These are phyloP conservation scores for Epicampocera succincta DNA, from an alignment of 2,888 invertebrate genomes.

Conservation along the genomic window DNA sequence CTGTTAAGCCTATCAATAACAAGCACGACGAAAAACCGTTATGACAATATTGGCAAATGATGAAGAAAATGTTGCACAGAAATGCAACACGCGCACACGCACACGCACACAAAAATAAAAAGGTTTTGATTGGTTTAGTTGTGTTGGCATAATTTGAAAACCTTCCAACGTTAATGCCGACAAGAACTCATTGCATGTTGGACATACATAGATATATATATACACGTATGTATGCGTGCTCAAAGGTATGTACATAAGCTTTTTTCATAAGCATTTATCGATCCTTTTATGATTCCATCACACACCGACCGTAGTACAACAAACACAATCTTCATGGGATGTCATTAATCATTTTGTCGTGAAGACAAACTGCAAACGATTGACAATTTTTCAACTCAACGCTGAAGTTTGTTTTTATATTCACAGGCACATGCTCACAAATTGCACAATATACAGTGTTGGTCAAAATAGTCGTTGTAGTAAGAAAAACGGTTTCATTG, in stretches of 20 bases:
- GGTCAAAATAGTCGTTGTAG: neutral
- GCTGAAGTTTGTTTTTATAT: conserved; percentile 44
- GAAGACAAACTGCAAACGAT: conserved; percentile 71
- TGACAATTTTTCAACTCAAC: conserved; percentile 71
- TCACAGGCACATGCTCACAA: conserved; percentile 14
- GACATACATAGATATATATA: neutral
- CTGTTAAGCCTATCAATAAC: conserved; percentile 54
- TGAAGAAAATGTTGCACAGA: conserved; percentile 5
- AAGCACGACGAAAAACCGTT: conserved; percentile 33
- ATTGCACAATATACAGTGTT: neutral
- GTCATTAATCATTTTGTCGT: conserved; percentile 72
- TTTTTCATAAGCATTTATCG: conserved; percentile 24
- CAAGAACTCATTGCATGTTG: neutral
- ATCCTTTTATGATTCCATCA: conserved; percentile 44
- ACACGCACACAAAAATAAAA: neutral
- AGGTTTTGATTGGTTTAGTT: conserved; percentile 4
- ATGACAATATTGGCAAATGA: conserved; percentile 50
- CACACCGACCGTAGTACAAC: conserved; percentile 31
- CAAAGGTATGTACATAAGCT: neutral
- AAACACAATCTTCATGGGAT: conserved; percentile 50
- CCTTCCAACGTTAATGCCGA: conserved; percentile 9
- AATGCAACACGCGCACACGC: neutral
- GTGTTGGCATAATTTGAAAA: conserved; percentile 33
- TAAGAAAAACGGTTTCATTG: too few species aligned
- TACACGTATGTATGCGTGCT: too few species aligned